These are phyloP conservation scores for Anoncus sp. DNA, from an alignment of 2,888 invertebrate genomes.

Conservation along the genomic window DNA sequence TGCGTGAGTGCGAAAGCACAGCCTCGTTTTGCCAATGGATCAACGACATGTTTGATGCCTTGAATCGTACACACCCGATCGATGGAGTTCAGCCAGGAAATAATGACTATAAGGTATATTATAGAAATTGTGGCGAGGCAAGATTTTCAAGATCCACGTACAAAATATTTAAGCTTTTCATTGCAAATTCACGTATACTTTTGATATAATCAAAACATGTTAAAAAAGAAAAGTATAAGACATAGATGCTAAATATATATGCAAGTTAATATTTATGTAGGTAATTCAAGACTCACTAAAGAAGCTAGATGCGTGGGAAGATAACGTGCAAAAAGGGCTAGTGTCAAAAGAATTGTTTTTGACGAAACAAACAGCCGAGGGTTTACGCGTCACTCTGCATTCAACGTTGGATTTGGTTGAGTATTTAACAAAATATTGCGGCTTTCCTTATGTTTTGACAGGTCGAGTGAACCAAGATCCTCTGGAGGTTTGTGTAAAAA, in stretches of 20 bases:
- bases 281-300: slow-evolving; percentile 5
- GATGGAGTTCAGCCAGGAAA: slow-evolving; percentile 44
- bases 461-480: slow-evolving; percentile 67
- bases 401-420: slow-evolving; percentile 63
- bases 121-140: neutral
- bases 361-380: slow-evolving; percentile 65
- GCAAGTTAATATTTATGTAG: neutral
- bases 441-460: slow-evolving; percentile 61
- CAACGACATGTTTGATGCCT: slow-evolving; percentile 64
- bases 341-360: slow-evolving; percentile 59
- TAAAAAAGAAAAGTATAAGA: neutral
- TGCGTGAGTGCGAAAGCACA: slow-evolving; percentile 53
- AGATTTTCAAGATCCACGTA: slow-evolving; percentile 31
- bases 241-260: neutral
- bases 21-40: slow-evolving; percentile 62
- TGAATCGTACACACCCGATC: slow-evolving; percentile 52
- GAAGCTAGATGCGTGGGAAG: slow-evolving; percentile 55
- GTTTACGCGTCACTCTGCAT: slow-evolving; percentile 60
- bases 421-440: slow-evolving; percentile 53
- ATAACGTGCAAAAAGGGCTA: slow-evolving; percentile 45
- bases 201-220: slow-evolving; percentile 3
- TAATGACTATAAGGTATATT: neutral
- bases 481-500: slow-evolving; percentile 57
- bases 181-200: slow-evolving; percentile 13
- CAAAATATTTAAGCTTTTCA: slow-evolving; percentile 13